phyloP scores from a whole-genome alignment of 2,888 invertebrate species.

The Itoplectis maculator region DNA sequence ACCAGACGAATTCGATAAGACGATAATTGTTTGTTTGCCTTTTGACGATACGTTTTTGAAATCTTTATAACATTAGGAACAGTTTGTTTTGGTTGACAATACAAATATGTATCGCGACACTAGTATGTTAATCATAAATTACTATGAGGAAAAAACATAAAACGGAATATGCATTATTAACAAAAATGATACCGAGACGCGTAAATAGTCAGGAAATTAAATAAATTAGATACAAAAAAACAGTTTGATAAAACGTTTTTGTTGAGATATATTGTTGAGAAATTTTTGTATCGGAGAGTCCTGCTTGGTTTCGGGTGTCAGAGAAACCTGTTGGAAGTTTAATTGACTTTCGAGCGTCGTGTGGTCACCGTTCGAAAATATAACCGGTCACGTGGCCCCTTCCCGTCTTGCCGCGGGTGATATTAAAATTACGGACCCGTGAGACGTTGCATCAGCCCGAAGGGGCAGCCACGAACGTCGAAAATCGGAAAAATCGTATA shows the following conservation, averaged over 20 bases:
- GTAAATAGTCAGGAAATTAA: neutral
- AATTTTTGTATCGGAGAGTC: neutral
- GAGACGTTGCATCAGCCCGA: neutral
- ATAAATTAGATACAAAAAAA: neutral
- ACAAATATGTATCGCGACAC: neutral
- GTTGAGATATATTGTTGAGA: neutral
- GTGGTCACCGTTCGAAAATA: conserved; percentile 11
- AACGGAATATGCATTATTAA: neutral
- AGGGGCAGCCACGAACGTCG: neutral
- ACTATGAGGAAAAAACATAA: neutral
- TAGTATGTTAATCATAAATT: neutral
- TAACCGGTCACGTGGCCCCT: conserved; percentile 20
- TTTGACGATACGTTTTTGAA: neutral
- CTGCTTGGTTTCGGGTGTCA: neutral
- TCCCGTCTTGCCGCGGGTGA: conserved; percentile 23
- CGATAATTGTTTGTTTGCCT: neutral
- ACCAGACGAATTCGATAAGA: neutral
- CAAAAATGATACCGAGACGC: neutral
- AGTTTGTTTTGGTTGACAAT: neutral
- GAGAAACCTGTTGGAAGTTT: conserved; percentile 22
- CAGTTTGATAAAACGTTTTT: neutral
- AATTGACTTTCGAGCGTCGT: neutral
- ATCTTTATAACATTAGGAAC: neutral
- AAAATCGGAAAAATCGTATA: neutral
- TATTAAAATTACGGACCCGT: neutral